Percentiles rank a stretch among this genome's conserved stretches.
These are phyloP conservation scores for Laterallus jamaicensis DNA, from an alignment of 2,113 vertebrate species.

Conservation along the genomic window DNA sequence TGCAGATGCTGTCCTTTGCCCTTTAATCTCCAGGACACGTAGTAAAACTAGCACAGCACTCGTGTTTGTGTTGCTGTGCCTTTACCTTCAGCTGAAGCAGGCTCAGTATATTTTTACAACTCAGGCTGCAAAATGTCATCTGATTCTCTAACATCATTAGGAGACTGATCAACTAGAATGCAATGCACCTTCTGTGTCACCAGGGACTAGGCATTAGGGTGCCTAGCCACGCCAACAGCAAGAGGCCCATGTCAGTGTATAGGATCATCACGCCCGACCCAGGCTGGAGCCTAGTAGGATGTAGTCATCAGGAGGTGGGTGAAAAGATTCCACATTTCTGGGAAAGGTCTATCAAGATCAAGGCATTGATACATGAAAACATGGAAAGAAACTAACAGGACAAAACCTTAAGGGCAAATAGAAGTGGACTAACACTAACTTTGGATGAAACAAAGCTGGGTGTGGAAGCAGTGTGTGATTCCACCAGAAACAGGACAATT, in stretches of 20 bases:
- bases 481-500: neutral
- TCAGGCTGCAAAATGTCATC: neutral
- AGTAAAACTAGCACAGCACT: neutral
- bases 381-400: neutral
- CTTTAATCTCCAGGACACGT: neutral
- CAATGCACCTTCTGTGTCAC: fast-evolving
- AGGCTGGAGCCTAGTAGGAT: neutral
- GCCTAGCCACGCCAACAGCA: neutral
- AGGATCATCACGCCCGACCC: neutral
- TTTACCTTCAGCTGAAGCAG: neutral
- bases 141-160: neutral
- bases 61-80: neutral
- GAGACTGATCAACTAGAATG: neutral
- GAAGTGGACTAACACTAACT: neutral
- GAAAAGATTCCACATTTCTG: neutral
- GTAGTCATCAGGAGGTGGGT: neutral
- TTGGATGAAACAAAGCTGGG: neutral
- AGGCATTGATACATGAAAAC: neutral
- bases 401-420: neutral
- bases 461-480: neutral
- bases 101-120: neutral
- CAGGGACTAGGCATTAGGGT: neutral
- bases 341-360: neutral
- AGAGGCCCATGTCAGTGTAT: neutral
- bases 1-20: neutral